phyloP scores from a whole-genome alignment of 1,140 invertebrate genomes.

The Heliconius melpomene region DNA sequence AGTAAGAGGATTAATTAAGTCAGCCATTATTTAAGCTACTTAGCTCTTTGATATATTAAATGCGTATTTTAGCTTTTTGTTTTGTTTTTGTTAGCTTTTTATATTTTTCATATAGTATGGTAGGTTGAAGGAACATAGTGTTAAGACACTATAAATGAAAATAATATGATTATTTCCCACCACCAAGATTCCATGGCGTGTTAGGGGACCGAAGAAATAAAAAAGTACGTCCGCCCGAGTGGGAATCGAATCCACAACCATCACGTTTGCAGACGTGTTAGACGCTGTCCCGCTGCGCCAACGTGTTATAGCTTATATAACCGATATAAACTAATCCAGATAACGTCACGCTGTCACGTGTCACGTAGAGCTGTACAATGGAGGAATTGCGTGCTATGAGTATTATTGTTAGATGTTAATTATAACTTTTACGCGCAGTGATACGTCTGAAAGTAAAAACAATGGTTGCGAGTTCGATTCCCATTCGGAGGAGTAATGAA shows the following conservation, averaged over 20 bases:
- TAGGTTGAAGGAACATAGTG: background rate
- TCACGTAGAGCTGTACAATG: background rate
- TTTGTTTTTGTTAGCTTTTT: background rate
- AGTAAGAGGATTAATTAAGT: too few relatives aligned
- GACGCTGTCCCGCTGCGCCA: background rate
- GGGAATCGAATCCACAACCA: background rate
- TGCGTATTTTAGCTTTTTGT: background rate
- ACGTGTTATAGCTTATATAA: background rate
- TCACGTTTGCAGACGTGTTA: background rate
- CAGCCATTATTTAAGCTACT: too few relatives aligned
- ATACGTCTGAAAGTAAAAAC: too few relatives aligned
- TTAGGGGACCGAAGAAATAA: too few relatives aligned
- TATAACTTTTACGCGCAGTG: background rate
- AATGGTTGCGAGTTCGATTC: too few relatives aligned
- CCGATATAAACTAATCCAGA: background rate
- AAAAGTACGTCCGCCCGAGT: background rate
- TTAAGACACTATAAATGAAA: too few relatives aligned
- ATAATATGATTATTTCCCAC: too few relatives aligned
- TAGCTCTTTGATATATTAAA: too few relatives aligned
- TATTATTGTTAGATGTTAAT: slow-evolving; percentile 3
- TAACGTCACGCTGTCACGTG: background rate
- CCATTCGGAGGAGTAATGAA: too few relatives aligned
- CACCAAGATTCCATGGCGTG: too few relatives aligned
- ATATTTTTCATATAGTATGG: background rate
- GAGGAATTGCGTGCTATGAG: background rate